These are phyloP conservation scores for Nannobrachium achirus DNA, from an alignment of 2,113 vertebrate genomes.

Conservation along the genomic window DNA sequence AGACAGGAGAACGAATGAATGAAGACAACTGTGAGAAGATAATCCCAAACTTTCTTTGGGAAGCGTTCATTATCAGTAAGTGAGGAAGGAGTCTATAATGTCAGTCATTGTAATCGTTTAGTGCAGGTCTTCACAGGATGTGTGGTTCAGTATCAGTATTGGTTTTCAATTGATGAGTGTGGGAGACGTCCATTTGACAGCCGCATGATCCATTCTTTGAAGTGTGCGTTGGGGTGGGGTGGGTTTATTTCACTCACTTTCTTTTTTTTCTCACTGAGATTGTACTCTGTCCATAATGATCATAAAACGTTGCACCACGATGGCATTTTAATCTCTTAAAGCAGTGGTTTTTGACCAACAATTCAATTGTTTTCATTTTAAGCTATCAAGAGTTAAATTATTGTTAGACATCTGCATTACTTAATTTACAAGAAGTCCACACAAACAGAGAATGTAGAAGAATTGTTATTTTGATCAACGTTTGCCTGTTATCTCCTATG, in stretches of 20 bases:
- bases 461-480: too few relatives aligned
- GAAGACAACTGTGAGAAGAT: constrained; percentile 44
- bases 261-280: constrained; percentile 1
- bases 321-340: neutral
- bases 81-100: constrained; percentile 21
- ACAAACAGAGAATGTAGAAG: too few relatives aligned
- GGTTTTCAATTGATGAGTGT: constrained; percentile 18
- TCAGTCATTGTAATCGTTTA: neutral
- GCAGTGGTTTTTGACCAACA: too few relatives aligned
- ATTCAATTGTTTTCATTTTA: too few relatives aligned
- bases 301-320: neutral
- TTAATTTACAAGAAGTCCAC: too few relatives aligned
- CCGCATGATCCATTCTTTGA: neutral
- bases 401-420: too few relatives aligned
- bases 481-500: too few relatives aligned
- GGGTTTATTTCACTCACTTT: constrained; percentile 1
- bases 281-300: neutral
- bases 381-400: too few relatives aligned
- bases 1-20: constrained; percentile 35
- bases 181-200: neutral
- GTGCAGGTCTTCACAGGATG: neutral
- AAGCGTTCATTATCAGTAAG: constrained; percentile 28
- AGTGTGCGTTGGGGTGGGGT: neutral
- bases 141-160: constrained; percentile 8
- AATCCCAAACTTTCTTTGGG: constrained; percentile 28